phyloP scores from a whole-genome alignment of 2,797 vertebrate species.

The Notamacropus eugenii region DNA sequence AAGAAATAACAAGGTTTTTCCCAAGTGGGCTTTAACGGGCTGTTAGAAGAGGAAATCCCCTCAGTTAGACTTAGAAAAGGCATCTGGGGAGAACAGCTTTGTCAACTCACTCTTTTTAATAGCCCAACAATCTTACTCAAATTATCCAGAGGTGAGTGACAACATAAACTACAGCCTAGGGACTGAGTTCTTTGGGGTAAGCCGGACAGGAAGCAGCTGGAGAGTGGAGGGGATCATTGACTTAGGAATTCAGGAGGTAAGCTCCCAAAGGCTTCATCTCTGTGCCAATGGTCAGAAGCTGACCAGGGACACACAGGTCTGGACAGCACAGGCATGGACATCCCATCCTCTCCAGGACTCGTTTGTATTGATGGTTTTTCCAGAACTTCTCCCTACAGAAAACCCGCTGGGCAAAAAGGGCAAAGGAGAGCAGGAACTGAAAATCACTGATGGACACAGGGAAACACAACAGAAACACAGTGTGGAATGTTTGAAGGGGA shows the following conservation, averaged over 20 bases:
- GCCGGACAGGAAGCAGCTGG: neutral
- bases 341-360: neutral
- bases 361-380: neutral
- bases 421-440: neutral
- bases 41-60: neutral
- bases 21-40: neutral
- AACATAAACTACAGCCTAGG: neutral
- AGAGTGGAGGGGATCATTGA: neutral
- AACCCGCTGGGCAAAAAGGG: neutral
- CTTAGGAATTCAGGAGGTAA: neutral
- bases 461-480: neutral
- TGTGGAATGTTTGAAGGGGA: neutral
- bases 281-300: neutral
- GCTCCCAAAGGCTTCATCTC: neutral
- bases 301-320: neutral
- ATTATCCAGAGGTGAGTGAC: conserved; percentile 2
- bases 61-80: neutral
- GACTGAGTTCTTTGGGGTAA: neutral
- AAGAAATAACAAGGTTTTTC: conserved; percentile 1
- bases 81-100: conserved; percentile 1
- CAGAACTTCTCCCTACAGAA: neutral
- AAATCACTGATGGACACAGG: neutral
- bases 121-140: neutral
- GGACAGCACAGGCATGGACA: neutral
- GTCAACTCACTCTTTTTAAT: neutral